Percentiles rank a stretch among this genome's conserved stretches.
These are phyloP conservation scores for Limnephilus rhombicus DNA, from an alignment of 2,888 invertebrate genomes.

Conservation along the genomic window DNA sequence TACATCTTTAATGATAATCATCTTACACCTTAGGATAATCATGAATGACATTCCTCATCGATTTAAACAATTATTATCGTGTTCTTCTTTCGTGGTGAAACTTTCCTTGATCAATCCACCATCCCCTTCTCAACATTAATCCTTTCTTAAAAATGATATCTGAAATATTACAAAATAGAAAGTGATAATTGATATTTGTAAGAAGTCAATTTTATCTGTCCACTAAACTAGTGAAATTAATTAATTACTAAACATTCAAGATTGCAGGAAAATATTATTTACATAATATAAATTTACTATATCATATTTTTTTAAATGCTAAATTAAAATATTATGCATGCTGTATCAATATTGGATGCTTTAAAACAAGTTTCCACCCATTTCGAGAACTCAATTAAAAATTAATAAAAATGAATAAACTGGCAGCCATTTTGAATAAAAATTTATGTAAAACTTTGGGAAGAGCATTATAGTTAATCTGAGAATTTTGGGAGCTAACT, in stretches of 20 bases:
- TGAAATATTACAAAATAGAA: conserved; percentile 51
- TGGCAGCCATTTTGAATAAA: neutral
- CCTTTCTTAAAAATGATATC: conserved; percentile 46
- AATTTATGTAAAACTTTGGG: too few relatives aligned
- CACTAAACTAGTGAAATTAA: neutral
- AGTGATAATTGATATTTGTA: conserved; percentile 43
- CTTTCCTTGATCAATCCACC: conserved; percentile 25
- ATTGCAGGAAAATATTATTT: conserved; percentile 31
- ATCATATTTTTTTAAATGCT: neutral
- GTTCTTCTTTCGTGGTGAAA: neutral
- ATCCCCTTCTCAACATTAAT: conserved; percentile 27
- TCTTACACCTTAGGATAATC: neutral
- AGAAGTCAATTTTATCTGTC: neutral
- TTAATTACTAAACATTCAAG: conserved; percentile 27
- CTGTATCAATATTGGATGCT: neutral
- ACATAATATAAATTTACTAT: neutral
- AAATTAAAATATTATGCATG: neutral
- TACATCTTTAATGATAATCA: conserved; percentile 32
- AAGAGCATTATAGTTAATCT: neutral
- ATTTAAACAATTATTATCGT: neutral
- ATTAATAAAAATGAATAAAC: neutral
- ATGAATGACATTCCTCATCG: neutral
- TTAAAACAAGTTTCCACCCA: neutral
- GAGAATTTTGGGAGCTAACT: neutral
- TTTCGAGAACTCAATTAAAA: neutral